Evolutionary conservation across 2,888 invertebrate species (phyloP).

Genomic region (Eristalis intricaria): DNA sequence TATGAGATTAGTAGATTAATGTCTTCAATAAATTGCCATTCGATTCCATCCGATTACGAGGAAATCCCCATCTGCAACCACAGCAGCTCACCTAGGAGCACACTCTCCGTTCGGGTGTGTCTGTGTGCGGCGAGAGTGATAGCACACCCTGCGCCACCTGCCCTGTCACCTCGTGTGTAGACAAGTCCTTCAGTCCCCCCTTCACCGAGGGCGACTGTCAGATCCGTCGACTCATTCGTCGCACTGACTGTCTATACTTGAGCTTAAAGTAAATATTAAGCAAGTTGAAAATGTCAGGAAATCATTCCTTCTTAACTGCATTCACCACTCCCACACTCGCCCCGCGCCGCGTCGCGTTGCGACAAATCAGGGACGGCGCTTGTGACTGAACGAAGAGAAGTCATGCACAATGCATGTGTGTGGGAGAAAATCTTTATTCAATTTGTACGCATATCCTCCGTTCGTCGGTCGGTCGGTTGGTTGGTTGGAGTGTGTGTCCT

Average conservation of each 20-base stretch:
- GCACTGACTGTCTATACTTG: not conserved
- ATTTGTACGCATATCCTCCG: conserved; percentile 47
- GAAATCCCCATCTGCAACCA: conserved; percentile 16
- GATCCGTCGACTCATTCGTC: not conserved
- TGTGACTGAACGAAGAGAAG: not conserved
- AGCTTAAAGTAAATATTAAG: conserved; percentile 51
- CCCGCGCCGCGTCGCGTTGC: not conserved
- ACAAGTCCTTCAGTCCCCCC: not conserved
- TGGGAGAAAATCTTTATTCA: conserved; percentile 62
- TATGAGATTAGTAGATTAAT: conserved; percentile 36
- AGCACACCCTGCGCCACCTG: not conserved
- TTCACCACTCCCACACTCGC: not conserved
- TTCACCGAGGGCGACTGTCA: not conserved
- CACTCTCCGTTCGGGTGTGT: not conserved
- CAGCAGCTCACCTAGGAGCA: conserved; percentile 1
- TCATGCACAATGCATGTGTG: conserved; percentile 54
- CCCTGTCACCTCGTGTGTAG: not conserved
- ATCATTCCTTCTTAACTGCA: conserved; percentile 49
- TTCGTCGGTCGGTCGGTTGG: not conserved
- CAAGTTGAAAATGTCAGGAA: conserved; percentile 55
- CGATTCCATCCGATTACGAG: conserved; percentile 26
- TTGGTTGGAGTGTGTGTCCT: conserved; percentile 45
- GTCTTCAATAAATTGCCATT: conserved; percentile 32
- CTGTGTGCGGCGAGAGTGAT: not conserved
- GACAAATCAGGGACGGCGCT: conserved; percentile 45